Base-by-base conservation (phyloP, 2,797 vertebrate genomes). In the Enoplosus armatus region DNA sequence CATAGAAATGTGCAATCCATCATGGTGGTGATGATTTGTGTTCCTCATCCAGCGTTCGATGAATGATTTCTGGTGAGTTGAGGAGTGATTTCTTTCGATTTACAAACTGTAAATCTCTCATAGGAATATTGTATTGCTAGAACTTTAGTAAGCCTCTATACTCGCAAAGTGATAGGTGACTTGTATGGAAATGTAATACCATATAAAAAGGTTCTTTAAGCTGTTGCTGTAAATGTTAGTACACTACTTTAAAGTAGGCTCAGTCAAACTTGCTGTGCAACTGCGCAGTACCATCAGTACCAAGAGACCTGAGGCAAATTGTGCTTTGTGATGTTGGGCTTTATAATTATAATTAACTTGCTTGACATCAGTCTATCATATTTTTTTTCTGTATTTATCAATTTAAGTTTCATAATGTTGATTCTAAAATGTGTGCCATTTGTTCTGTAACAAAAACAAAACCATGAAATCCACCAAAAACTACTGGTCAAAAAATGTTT, bases 11-110 rank as follows among this genome's bases (percentile, higher is more conserved):
- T 48, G 24, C 75, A 10, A 71, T 88, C 72, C 67, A 68, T 90
- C 85, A 86, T 3, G 7, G 53, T 1, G 55, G 7, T 6, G 51
- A 11, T 72, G 75, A 88, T 88, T 84, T 87, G 72, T 66, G 39
- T 55, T 74, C 27, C 72, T 78, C 68, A 24, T 54, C 22, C 26
- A 50, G 12, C 51, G 67, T 43, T 68, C 12, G 22, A 31, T 61
- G 51, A 85, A 79, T 78, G 26, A 82, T 81, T 63, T 61, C 37
- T n/a, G 18, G 14, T 33, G 55, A 68, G 20, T 39, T 2, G 12
- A 54, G 15, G n/a, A 55, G 14, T 47, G 24, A 61, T 80, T 76
- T 51, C 31, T 73, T 37, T 64, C 8, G 0, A 51, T 67, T 45
- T n/a, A n/a, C 26, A 45, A 31, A 60, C 48, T 58, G 27, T 73